Base-by-base conservation (phyloP, 2,113 vertebrate species). In the Speoplatyrhinus poulsoni region DNA sequence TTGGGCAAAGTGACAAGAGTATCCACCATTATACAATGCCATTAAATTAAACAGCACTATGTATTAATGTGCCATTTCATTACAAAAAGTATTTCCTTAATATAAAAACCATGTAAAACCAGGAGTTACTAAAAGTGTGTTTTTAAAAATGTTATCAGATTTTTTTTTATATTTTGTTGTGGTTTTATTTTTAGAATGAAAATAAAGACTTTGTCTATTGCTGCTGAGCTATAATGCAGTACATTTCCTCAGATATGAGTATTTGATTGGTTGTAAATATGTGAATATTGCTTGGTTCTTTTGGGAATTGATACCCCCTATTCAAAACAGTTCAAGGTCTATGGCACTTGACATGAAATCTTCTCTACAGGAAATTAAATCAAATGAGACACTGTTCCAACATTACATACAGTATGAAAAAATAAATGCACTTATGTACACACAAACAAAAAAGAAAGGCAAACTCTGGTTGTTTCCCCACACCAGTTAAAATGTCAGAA, bases 241-340 rank as follows among this genome's bases (percentile, higher is more conserved):
- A 72, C 55, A 81, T 46, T 65, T 75, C 72, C 77, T 75, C 67
- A 58, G n/a, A 16, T 17, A 26, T 69, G 75, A 50, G 80, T 33
- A 17, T 16, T 12, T 64, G 46, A 69, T 62, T n/a, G 55, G 73
- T 74, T 48, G 82, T 79, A 81, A 83, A 78, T 63, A 67, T 72
- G 79, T 73, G 83, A 82, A 57, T 93, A 90, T 92, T 92, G 92
- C 86, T 94, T 70, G 81, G 87, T 77, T 89, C 87, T 80, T 73
- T 84, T 81, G 80, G 80, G 89, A 84, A 53, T 65, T 68, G 82
- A 86, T 61, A 83, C 75, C 87, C 92, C 90, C 85, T 73, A 47
- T 81, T 90, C 85, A 90, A 26, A 94, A 96, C 93, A 95, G 94
- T 93, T 95, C 93, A 86, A 94, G 94, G 94, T 97, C 92, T 96